Base-by-base conservation (phyloP, 2,888 invertebrate genomes). In the Callosobruchus maculatus region DNA sequence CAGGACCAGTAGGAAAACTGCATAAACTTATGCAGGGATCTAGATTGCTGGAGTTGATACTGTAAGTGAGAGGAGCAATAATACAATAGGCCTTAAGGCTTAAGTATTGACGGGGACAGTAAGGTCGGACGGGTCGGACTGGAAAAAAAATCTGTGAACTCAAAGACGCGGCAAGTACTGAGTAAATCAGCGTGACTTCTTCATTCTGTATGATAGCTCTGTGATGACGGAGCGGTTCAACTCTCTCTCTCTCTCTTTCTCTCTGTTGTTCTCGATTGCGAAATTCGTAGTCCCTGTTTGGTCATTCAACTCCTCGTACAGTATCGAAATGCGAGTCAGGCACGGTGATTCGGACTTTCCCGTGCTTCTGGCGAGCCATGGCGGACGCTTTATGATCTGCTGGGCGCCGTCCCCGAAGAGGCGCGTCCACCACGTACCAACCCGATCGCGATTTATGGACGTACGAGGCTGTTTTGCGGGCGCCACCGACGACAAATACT, bases 361-460 rank as follows among this genome's bases (percentile, higher is more conserved):
- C 49, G 49, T 49, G 49, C 49, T 49, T 7, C 49, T 49, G 13
- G 49, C 49, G 49, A n/a, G n/a, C n/a, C n/a, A n/a, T 49, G 70
- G 76, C 77, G 78, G 78, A 78, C 77, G 75, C 75, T 78, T 81
- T 80, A 78, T 75, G 76, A 77, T 75, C 73, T 76, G 73, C 80
- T 81, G 82, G 84, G 83, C 83, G 83, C 83, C 84, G 82, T 82
- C 81, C 77, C 77, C 80, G 74, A 26, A 72, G 76, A 83, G 84
- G 83, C 78, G 83, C 79, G 83, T 79, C 81, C 83, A 83, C 83
- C 83, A 83, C 83, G 82, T 81, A 80, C 79, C 79, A 80, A 73
- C 75, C 77, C 81, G 78, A 81, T 81, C 79, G 75, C 79, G 80
- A 81, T 81, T 81, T 80, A 81, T 80, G 78, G 77, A 76, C 76